These are phyloP conservation scores for Xiphophorus birchmanni DNA, from an alignment of 2,797 vertebrate genomes.

Conservation along the genomic window DNA sequence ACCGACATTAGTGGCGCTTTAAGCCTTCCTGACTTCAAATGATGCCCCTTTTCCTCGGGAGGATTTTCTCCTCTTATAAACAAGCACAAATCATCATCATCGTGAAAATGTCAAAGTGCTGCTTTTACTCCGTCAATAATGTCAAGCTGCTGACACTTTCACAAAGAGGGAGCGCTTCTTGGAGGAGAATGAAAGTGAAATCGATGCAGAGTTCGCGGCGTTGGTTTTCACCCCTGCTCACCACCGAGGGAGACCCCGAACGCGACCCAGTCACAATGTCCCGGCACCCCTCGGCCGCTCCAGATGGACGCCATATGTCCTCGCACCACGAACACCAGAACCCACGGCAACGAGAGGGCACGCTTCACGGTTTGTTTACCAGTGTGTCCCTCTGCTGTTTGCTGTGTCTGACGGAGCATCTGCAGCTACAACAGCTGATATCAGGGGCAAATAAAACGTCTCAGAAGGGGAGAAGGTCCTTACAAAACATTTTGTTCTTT, in stretches of 20 bases:
- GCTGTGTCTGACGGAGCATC: constrained; percentile 16
- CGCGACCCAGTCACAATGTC: constrained; percentile 55
- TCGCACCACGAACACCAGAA: constrained; percentile 41
- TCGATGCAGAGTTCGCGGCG: neutral
- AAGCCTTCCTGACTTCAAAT: constrained; percentile 1
- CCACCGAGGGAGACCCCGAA: constrained; percentile 41
- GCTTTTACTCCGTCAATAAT: constrained; percentile 14
- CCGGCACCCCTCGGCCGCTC: constrained; percentile 52
- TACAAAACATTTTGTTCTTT: neutral
- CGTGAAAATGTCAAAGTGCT: constrained; percentile 28
- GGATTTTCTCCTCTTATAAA: constrained; percentile 25
- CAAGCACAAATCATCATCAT: constrained; percentile 13
- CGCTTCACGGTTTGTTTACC: constrained; percentile 46
- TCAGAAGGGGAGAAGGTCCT: neutral
- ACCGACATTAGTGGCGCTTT: neutral
- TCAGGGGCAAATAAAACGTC: constrained; percentile 33
- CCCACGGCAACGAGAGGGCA: constrained; percentile 34
- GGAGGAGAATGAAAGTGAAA: constrained; percentile 17
- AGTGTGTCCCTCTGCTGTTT: constrained; percentile 31
- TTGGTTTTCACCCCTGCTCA: neutral
- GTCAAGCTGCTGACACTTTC: constrained; percentile 15
- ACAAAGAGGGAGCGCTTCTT: constrained; percentile 2
- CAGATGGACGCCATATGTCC: constrained; percentile 82
- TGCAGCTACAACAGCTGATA: constrained; percentile 25
- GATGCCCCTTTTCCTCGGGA: constrained; percentile 1